Evolutionary conservation across 2,113 vertebrate genomes (phyloP).

Genomic region (Pygoscelis adeliae): DNA sequence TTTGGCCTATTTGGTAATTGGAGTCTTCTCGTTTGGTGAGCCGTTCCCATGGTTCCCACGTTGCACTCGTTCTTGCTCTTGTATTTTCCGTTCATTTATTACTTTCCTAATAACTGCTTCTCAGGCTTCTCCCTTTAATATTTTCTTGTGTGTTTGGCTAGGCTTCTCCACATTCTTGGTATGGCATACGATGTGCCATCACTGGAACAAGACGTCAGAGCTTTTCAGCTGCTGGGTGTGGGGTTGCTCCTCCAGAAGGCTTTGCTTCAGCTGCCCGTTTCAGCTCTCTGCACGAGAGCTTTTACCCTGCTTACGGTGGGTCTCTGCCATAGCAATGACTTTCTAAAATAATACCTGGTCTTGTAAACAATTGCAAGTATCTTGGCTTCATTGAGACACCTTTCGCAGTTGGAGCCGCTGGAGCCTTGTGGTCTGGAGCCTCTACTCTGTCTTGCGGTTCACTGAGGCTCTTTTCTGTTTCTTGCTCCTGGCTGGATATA

Average conservation of each 20-base stretch:
- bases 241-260: neutral
- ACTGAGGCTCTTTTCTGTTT: neutral
- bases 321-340: neutral
- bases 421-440: conserved; percentile 33
- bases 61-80: neutral
- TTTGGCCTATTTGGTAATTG: neutral
- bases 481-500: neutral
- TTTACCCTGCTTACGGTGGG: neutral
- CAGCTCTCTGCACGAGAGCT: neutral
- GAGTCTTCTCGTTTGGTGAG: neutral
- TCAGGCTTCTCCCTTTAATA: neutral
- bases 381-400: neutral
- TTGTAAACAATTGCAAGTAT: neutral
- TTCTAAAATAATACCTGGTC: neutral
- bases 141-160: conserved; percentile 51
- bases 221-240: neutral
- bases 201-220: neutral
- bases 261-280: neutral
- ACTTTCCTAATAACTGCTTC: conserved; percentile 4
- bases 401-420: neutral
- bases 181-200: neutral
- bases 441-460: neutral
- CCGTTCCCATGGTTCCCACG: neutral
- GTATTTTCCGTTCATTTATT: conserved; percentile 7
- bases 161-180: conserved; percentile 8